A percentile compares a stretch with the other conserved stretches of the same genome.
Evolutionary conservation across 2,888 invertebrate species (phyloP).

Genomic region (Alloplasta piceator): DNA sequence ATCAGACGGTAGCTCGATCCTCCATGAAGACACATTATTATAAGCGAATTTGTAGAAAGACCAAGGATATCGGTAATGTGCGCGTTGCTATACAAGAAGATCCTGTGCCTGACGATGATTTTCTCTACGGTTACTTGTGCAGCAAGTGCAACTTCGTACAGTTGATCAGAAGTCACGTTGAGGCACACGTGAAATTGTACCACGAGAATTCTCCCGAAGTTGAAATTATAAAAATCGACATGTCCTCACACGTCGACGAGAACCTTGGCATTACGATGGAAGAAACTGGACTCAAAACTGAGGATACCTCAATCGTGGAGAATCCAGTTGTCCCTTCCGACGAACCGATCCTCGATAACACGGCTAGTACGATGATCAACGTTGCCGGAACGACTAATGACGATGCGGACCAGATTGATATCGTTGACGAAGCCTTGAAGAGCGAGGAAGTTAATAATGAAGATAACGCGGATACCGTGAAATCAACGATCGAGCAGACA

Average conservation of each 20-base stretch:
- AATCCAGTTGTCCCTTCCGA: slow-evolving; percentile 5
- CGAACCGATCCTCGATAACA: not conserved
- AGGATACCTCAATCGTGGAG: slow-evolving; percentile 48
- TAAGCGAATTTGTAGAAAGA: slow-evolving; percentile 73
- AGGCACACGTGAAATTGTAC: slow-evolving; percentile 86
- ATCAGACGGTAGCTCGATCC: slow-evolving; percentile 78
- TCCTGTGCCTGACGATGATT: slow-evolving; percentile 72
- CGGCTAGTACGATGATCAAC: slow-evolving; percentile 2
- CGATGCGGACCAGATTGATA: slow-evolving; percentile 26
- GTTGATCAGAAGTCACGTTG: slow-evolving; percentile 86
- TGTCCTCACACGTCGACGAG: slow-evolving; percentile 75
- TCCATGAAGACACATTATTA: slow-evolving; percentile 80
- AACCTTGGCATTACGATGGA: slow-evolving; percentile 42
- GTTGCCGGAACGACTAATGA: slow-evolving; percentile 6
- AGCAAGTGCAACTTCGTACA: slow-evolving; percentile 90
- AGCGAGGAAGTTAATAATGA: slow-evolving; percentile 28
- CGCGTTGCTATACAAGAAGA: slow-evolving; percentile 72
- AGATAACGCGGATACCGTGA: not conserved
- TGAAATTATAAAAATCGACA: slow-evolving; percentile 82
- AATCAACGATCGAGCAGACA: slow-evolving; percentile 4
- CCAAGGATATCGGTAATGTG: slow-evolving; percentile 63
- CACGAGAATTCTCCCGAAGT: slow-evolving; percentile 84
- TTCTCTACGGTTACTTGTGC: slow-evolving; percentile 87
- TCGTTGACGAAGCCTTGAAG: slow-evolving; percentile 60
- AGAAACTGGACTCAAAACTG: slow-evolving; percentile 68